A percentile compares a stretch with the other conserved stretches of the same genome.
Conservation (phyloP, 2,888 invertebrate species). For the Pardosa pseudoannulata region DNA sequence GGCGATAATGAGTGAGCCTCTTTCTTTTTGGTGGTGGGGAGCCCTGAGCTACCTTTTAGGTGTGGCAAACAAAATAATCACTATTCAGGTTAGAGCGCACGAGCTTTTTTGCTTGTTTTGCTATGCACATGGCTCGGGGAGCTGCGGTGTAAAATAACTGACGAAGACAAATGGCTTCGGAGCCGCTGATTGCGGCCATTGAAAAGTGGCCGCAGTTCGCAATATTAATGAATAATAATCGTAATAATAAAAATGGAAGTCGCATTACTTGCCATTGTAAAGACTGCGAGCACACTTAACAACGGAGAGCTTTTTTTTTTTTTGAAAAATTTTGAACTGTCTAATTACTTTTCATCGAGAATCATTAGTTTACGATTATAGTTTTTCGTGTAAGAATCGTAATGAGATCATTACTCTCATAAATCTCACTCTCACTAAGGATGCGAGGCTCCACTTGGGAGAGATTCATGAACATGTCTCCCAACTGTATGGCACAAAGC, state of each 20-base stretch:
- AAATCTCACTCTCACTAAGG: too few species aligned
- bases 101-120: constrained; percentile 20
- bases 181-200: constrained; percentile 52
- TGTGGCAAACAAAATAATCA: constrained; percentile 56
- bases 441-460: too few species aligned
- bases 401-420: too few species aligned
- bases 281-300: not conserved
- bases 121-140: constrained; percentile 37
- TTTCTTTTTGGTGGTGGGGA: not conserved
- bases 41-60: constrained; percentile 6
- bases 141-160: constrained; percentile 39
- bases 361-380: too few species aligned
- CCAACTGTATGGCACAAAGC: too few species aligned
- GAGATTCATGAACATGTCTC: too few species aligned
- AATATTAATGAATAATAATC: constrained; percentile 64
- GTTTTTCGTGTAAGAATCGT: too few species aligned
- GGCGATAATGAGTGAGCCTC: not conserved
- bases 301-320: too few species aligned
- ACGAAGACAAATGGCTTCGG: constrained; percentile 57
- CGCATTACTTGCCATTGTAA: not conserved
- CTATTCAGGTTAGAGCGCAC: constrained; percentile 49
- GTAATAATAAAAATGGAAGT: constrained; percentile 34
- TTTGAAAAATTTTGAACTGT: too few species aligned
- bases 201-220: constrained; percentile 32
- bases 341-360: too few species aligned